These are phyloP conservation scores for Daptonema setosum DNA, from an alignment of 2,888 invertebrate species.

Conservation along the genomic window DNA sequence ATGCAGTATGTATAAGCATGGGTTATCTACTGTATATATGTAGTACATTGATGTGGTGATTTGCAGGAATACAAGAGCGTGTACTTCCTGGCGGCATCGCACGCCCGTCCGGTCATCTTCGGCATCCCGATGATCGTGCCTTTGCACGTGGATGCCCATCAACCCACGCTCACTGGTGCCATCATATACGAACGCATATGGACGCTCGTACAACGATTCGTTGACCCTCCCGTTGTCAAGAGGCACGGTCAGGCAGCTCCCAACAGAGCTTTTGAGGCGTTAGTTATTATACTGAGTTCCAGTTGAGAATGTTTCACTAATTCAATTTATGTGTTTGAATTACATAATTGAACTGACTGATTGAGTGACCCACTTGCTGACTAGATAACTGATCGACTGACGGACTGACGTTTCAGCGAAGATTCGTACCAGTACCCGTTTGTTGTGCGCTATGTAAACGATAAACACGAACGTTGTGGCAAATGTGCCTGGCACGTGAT, in stretches of 20 bases:
- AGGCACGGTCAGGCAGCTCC: not conserved
- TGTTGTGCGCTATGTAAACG: not conserved
- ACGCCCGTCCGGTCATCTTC: not conserved
- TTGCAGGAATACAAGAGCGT: not conserved
- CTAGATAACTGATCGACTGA: too few relatives aligned
- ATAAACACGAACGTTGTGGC: not conserved
- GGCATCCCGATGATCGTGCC: not conserved
- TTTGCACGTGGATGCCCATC: too few relatives aligned
- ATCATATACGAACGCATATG: not conserved
- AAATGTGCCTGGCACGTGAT: not conserved
- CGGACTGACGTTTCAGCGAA: not conserved
- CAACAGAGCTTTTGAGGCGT: not conserved
- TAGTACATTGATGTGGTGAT: too few relatives aligned
- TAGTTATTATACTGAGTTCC: not conserved
- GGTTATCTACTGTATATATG: too few relatives aligned
- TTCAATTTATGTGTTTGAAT: too few relatives aligned
- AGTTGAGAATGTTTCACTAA: too few relatives aligned
- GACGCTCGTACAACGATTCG: not conserved
- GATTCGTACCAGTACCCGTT: not conserved
- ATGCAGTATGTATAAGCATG: too few relatives aligned
- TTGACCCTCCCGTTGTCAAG: not conserved
- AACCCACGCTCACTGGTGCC: not conserved
- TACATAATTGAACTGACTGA: too few relatives aligned
- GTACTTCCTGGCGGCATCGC: not conserved
- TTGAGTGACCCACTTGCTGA: too few relatives aligned